phyloP scores from a whole-genome alignment of 2,797 vertebrate genomes.

The Aulostomus chinensis region DNA sequence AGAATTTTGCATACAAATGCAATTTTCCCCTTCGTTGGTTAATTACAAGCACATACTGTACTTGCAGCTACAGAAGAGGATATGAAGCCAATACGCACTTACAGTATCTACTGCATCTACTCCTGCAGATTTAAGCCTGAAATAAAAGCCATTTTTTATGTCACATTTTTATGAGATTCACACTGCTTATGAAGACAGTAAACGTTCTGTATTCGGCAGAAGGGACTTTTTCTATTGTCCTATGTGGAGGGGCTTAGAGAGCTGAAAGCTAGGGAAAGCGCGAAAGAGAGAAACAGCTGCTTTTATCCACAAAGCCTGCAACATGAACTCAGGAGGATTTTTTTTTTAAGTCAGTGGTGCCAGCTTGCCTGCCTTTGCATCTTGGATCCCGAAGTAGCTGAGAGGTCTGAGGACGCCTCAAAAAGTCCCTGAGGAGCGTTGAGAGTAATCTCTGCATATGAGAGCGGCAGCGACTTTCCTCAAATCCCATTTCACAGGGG shows the following conservation, averaged over 20 bases:
- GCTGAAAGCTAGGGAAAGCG: constrained; percentile 42
- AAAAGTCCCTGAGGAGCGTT: constrained; percentile 61
- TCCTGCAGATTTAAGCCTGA: too few species aligned
- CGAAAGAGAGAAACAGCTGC: constrained; percentile 67
- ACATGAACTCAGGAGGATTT: constrained; percentile 49
- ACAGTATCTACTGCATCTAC: too few species aligned
- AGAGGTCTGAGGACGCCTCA: constrained; percentile 56
- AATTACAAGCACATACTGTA: too few species aligned
- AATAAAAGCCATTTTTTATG: too few species aligned
- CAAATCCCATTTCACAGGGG: constrained; percentile 67
- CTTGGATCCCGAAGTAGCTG: constrained; percentile 27
- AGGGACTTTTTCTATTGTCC: constrained; percentile 37
- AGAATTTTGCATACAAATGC: too few species aligned
- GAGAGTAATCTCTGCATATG: constrained; percentile 60
- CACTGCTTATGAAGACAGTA: constrained; percentile 46
- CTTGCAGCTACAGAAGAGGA: too few species aligned
- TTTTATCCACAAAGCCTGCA: constrained; percentile 61
- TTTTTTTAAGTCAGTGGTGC: constrained; percentile 15
- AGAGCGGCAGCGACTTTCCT: constrained; percentile 53
- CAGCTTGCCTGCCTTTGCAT: constrained; percentile 42
- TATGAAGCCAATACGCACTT: too few species aligned
- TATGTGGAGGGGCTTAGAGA: constrained; percentile 55
- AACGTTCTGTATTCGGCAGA: constrained; percentile 40
- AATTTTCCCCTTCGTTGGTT: too few species aligned
- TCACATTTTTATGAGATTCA: constrained; percentile 22